A percentile compares a stretch with the other conserved stretches of the same genome.
These are phyloP conservation scores for Andricus grossulariae DNA, from an alignment of 1,140 invertebrate species.

Conservation along the genomic window DNA sequence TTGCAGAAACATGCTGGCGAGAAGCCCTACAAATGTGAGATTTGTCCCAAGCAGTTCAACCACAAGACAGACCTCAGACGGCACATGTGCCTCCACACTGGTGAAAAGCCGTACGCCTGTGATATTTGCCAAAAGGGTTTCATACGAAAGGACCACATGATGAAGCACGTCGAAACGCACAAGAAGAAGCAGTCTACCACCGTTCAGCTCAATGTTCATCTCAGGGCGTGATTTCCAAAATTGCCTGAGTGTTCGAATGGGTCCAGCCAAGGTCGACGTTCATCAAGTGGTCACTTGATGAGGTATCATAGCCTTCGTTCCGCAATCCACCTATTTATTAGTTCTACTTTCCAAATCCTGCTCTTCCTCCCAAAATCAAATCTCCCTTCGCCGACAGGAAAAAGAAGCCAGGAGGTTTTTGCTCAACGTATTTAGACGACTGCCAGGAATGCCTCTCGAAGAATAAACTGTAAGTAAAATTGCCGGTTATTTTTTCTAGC, in stretches of 20 bases:
- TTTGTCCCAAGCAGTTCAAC: constrained; percentile 92
- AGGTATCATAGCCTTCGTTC: not conserved
- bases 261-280: not conserved
- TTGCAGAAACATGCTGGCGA: constrained; percentile 86
- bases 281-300: not conserved
- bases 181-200: constrained; percentile 70
- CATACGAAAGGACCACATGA: constrained; percentile 95
- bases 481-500: not conserved
- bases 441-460: not conserved
- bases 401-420: not conserved
- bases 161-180: constrained; percentile 94
- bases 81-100: constrained; percentile 91
- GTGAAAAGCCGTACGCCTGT: constrained; percentile 88
- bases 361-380: not conserved
- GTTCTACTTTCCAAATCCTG: not conserved
- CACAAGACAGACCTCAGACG: constrained; percentile 94
- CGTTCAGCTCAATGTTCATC: constrained; percentile 52
- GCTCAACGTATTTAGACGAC: constrained; percentile 26
- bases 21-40: constrained; percentile 92
- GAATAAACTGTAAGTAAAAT: constrained; percentile 20
- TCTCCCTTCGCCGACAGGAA: not conserved
- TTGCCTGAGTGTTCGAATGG: not conserved
- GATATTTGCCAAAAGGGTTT: constrained; percentile 91
- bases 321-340: constrained; percentile 27
- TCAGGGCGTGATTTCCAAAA: constrained; percentile 45